Conservation (phyloP, 2,113 vertebrate species). For the Heterotis niloticus region DNA sequence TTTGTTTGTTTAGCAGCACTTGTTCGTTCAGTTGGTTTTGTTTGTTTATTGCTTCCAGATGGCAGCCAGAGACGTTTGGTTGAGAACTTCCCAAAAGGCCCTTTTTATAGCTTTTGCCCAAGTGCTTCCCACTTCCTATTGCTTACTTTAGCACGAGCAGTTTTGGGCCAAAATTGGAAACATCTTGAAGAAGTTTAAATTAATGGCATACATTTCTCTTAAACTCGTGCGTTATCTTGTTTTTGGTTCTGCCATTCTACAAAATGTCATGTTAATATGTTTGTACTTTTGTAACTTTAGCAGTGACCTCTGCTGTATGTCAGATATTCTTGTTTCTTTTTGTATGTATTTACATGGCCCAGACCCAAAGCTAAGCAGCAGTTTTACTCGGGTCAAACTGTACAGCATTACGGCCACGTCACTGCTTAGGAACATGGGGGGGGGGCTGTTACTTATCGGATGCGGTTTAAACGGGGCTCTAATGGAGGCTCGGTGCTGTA, state of each 20-base stretch:
- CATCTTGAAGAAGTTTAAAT: conserved; percentile 54
- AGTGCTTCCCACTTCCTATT: conserved; percentile 72
- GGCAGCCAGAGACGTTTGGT: conserved; percentile 70
- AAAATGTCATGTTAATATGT: neutral
- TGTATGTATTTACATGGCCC: conserved; percentile 28
- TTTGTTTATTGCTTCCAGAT: conserved; percentile 82
- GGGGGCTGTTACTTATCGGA: conserved; percentile 69
- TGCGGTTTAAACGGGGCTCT: conserved; percentile 63
- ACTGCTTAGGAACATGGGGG: conserved; percentile 68
- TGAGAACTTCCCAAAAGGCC: conserved; percentile 71
- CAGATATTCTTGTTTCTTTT: neutral
- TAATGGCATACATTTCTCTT: neutral
- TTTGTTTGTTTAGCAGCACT: conserved; percentile 72
- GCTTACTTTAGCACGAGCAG: conserved; percentile 66
- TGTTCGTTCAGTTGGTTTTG: conserved; percentile 75
- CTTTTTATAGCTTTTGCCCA: conserved; percentile 73
- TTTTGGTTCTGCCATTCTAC: neutral
- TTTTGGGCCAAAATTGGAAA: conserved; percentile 64
- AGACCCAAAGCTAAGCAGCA: conserved; percentile 29
- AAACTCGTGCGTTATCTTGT: neutral
- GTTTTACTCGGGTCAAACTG: conserved; percentile 47
- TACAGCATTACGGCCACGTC: conserved; percentile 64
- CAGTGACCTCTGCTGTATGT: neutral
- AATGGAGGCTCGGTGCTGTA: conserved; percentile 64
- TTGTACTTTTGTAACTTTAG: neutral